phyloP scores from a whole-genome alignment of 2,113 vertebrate species.

The Scatophagus argus region DNA sequence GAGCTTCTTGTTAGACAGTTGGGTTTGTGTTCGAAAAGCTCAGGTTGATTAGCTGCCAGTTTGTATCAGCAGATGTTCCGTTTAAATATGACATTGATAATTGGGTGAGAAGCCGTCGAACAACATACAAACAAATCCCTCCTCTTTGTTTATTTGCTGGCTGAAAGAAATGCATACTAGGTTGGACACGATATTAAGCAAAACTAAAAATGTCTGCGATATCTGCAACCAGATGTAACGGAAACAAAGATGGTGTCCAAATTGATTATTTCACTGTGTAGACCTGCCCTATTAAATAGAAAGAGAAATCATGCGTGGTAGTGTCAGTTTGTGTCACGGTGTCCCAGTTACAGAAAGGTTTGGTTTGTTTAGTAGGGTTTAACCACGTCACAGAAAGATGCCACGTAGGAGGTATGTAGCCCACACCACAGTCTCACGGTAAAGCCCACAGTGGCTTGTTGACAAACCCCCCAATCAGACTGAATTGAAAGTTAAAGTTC shows the following conservation, averaged over 20 bases:
- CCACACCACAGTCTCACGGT: conserved; percentile 28
- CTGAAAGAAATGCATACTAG: conserved; percentile 10
- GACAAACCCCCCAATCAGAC: conserved; percentile 1
- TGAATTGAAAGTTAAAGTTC: not conserved
- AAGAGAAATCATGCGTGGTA: not conserved
- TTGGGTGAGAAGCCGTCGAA: conserved; percentile 64
- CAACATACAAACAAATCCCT: conserved; percentile 37
- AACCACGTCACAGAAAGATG: conserved; percentile 19
- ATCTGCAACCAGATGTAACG: conserved; percentile 27
- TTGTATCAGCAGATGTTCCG: conserved; percentile 69
- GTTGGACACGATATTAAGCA: conserved; percentile 30
- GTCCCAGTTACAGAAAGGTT: conserved; percentile 39
- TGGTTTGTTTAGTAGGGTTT: conserved; percentile 40
- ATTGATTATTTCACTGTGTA: conserved; percentile 6
- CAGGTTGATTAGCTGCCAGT: conserved; percentile 73
- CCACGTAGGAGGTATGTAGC: conserved; percentile 17
- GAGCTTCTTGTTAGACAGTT: conserved; percentile 64
- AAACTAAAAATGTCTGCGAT: conserved; percentile 11
- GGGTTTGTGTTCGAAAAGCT: conserved; percentile 54
- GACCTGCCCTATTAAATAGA: not conserved
- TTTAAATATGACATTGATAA: conserved; percentile 66
- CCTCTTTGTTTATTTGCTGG: conserved; percentile 48
- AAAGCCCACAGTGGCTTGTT: conserved; percentile 34
- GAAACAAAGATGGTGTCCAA: conserved; percentile 18
- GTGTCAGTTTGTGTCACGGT: conserved; percentile 43